A percentile compares a stretch with the other conserved stretches of the same genome.
Evolutionary conservation across 2,888 invertebrate species (phyloP).

Genomic region (Chaitophorus viminalis): DNA sequence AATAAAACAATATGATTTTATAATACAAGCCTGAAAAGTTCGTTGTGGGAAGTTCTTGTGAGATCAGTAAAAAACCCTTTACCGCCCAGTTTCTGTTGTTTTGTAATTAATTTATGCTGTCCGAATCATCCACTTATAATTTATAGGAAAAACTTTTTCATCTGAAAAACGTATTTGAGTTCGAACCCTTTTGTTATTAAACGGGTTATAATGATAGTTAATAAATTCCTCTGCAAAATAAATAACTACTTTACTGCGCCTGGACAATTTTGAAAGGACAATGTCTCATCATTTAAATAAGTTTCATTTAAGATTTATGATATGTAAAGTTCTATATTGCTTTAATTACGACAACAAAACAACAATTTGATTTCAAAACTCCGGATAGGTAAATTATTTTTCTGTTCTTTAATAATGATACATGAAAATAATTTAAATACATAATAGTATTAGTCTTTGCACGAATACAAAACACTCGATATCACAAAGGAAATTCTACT

Average conservation of each 20-base stretch:
- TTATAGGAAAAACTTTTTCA: slow-evolving; percentile 56
- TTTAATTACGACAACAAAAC: background rate
- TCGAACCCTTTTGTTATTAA: slow-evolving; percentile 57
- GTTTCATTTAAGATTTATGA: background rate
- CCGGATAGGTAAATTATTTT: background rate
- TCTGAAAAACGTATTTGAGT: slow-evolving; percentile 55
- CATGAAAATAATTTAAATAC: background rate
- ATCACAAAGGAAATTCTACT: background rate
- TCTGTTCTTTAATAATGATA: background rate
- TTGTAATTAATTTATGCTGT: slow-evolving; percentile 57
- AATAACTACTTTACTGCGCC: slow-evolving; percentile 25
- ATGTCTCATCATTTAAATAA: slow-evolving; percentile 7
- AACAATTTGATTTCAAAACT: background rate
- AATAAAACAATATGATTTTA: slow-evolving; percentile 60
- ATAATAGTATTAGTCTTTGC: background rate
- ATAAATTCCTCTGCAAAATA: slow-evolving; percentile 25
- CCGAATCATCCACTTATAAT: slow-evolving; percentile 52
- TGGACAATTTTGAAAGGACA: slow-evolving; percentile 2
- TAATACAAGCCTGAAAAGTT: slow-evolving; percentile 45
- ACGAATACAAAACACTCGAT: background rate
- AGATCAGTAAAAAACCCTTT: slow-evolving; percentile 57
- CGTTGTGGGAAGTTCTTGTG: slow-evolving; percentile 50
- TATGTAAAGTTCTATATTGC: background rate
- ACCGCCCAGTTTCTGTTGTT: slow-evolving; percentile 34
- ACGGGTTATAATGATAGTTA: slow-evolving; percentile 38